Evolutionary conservation across 2,888 invertebrate genomes (phyloP), one percentile per base, ranked within the genome.

Genomic region (Caenorhabditis sp.): DNA sequence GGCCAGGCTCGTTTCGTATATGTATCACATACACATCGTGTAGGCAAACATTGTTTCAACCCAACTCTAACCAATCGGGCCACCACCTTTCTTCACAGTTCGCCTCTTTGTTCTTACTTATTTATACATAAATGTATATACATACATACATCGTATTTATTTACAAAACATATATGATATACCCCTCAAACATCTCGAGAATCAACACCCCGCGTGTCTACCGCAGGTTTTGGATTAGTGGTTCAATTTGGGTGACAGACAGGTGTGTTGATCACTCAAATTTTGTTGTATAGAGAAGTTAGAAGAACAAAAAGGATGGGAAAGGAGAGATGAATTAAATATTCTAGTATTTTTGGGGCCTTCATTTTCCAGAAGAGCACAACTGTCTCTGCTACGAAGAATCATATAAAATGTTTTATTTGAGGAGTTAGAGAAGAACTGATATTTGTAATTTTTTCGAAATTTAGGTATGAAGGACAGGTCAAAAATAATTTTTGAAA

Each of bases 11-110:
- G 64, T 71, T 71, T 67, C 55, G 23, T 26, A 61, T 63, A 65
- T 70, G 71, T 71, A 71, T 71, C 71, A 71, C 71, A 58, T 58
- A 58, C 43, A 43, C 57, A 71, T 71, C 71, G 71, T 71, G 66
- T 71, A 58, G 60, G 71, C 66, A 71, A 71, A 71, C 71, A 71
- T 50, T 70, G 10, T 51, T 55, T 31, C 31, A 31, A 31, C 31
- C 10, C 31, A 6, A 6, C 31, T 31, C 10, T 10, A 31, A 31
- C 31, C 31, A 31, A 31, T 31, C 31, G 27, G 17, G 21, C 60
- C 55, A 53, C 36, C 54, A 55, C 66, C 65, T 62, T 70, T 70
- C 50, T 58, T 62, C 58, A 57, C 53, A 21, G 21, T 55, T 55
- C n/a, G n/a, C 55, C 57, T 60, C 71, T 64, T 71, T 71, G 71